phyloP scores from a whole-genome alignment of 2,888 invertebrate genomes.

The Pristionchus exspectatus region DNA sequence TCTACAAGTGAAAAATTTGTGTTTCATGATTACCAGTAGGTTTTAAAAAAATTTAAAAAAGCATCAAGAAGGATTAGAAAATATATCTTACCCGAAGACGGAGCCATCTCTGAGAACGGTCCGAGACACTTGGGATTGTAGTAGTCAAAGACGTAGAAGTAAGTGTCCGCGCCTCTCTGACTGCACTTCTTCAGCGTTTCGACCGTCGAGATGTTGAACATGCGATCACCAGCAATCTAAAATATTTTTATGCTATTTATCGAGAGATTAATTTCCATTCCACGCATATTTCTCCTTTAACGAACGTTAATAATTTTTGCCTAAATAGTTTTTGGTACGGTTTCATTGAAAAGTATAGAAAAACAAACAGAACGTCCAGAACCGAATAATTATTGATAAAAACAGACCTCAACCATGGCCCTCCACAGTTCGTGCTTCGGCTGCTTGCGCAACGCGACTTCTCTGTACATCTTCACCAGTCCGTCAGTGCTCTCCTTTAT shows the following conservation, averaged over 20 bases:
- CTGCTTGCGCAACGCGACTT: constrained; percentile 10
- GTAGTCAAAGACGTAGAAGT: constrained; percentile 37
- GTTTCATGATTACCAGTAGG: too few relatives aligned
- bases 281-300: too few relatives aligned
- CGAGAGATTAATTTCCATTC: neutral
- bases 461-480: neutral
- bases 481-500: constrained; percentile 20
- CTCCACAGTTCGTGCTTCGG: constrained; percentile 36
- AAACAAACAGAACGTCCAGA: too few relatives aligned
- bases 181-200: constrained; percentile 8
- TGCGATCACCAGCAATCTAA: constrained; percentile 15
- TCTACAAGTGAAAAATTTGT: too few relatives aligned
- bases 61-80: neutral
- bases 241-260: neutral
- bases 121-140: constrained; percentile 37
- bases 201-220: constrained; percentile 32
- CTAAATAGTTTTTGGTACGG: too few relatives aligned
- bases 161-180: constrained; percentile 9
- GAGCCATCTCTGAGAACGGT: neutral
- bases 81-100: neutral
- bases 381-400: neutral
- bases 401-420: constrained; percentile 13
- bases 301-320: too few relatives aligned
- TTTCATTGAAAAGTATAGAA: too few relatives aligned
- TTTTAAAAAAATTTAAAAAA: too few relatives aligned